phyloP scores from a whole-genome alignment of 2,888 invertebrate species.

The Agrochola macilenta region DNA sequence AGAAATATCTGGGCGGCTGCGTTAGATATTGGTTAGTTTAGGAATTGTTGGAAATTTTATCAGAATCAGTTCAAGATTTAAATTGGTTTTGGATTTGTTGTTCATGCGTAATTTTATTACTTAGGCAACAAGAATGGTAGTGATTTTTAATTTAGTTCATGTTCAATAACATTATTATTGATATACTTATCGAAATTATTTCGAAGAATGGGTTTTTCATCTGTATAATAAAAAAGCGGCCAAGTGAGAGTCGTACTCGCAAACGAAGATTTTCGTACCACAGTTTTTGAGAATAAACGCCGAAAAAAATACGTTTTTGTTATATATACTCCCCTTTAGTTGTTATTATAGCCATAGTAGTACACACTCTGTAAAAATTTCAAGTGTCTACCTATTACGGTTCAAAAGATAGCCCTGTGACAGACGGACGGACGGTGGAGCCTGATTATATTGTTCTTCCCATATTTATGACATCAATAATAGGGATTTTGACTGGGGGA shows the following conservation, averaged over 20 bases:
- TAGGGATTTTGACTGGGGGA: no score
- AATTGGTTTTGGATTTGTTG: conserved; percentile 18
- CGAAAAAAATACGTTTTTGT: no score
- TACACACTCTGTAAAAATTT: no score
- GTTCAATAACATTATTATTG: not conserved
- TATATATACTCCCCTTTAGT: no score
- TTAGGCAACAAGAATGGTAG: not conserved
- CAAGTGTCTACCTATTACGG: no score
- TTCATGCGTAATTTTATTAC: conserved; percentile 20
- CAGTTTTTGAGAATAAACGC: no score
- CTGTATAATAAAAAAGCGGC: not conserved
- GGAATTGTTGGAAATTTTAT: conserved; percentile 49
- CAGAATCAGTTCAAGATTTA: conserved; percentile 25
- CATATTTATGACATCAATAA: not conserved
- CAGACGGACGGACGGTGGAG: no score
- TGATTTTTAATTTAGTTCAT: not conserved
- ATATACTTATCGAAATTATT: not conserved
- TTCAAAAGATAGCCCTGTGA: no score
- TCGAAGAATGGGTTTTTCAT: not conserved
- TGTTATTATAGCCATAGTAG: no score
- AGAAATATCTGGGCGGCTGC: conserved; percentile 50
- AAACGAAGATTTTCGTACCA: no score
- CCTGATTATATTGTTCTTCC: not conserved
- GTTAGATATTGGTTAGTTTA: conserved; percentile 37
- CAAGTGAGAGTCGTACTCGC: no score